These are phyloP conservation scores for Coptotermes formosanus DNA, from an alignment of 1,140 invertebrate genomes.

Conservation along the genomic window DNA sequence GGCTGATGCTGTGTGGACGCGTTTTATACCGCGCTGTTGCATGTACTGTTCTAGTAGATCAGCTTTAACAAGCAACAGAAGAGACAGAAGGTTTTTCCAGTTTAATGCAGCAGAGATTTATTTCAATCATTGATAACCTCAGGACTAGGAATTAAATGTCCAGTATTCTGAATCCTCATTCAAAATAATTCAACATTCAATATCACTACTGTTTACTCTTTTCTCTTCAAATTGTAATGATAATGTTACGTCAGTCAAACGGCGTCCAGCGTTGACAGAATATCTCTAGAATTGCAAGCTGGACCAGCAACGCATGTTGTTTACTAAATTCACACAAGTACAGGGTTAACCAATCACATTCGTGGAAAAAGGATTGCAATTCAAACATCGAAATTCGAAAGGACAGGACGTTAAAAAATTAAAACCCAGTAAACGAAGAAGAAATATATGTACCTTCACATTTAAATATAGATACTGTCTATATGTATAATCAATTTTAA, in stretches of 20 bases:
- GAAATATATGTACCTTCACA: not conserved
- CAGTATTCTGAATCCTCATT: not conserved
- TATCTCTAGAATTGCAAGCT: not conserved
- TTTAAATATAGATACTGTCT: too few relatives aligned
- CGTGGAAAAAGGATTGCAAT: not conserved
- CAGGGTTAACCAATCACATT: not conserved
- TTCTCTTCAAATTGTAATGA: not conserved
- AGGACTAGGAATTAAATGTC: not conserved
- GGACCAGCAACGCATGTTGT: not conserved
- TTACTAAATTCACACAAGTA: not conserved
- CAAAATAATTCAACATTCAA: constrained; percentile 14
- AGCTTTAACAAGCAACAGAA: not conserved
- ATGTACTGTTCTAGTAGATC: not conserved
- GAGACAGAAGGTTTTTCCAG: not conserved
- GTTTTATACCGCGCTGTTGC: not conserved
- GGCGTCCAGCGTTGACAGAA: not conserved
- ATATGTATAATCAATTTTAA: too few relatives aligned
- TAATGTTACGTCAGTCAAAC: constrained; percentile 1
- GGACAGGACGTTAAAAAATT: not conserved
- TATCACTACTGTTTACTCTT: not conserved
- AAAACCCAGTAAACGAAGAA: not conserved
- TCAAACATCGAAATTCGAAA: not conserved
- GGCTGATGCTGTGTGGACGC: not conserved
- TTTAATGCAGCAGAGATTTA: not conserved
- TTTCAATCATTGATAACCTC: constrained; percentile 1